Base-by-base conservation (phyloP, 2,888 invertebrate species). In the Tipula helvola region DNA sequence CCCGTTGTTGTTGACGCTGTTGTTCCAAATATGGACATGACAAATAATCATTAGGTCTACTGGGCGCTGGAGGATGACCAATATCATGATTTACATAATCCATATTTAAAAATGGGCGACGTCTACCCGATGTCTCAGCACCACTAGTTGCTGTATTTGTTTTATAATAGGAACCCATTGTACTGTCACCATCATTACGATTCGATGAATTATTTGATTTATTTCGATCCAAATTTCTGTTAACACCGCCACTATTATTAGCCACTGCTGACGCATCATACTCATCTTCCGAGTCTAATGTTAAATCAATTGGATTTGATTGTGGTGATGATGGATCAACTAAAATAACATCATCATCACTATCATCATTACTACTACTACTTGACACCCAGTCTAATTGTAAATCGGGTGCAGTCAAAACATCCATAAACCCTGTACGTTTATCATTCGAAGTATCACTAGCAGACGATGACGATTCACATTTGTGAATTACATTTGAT, bases 381-480 rank as follows among this genome's bases (percentile, higher is more conserved):
- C 93, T 93, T 0, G 94, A 94, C 0, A 95, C 93, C 94, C 96
- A 96, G 90, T 96, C 95, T 83, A 96, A 91, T 90, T 96, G 96
- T 87, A 96, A 91, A 90, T 96, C 96, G 0, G 96, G 96, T 7
- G 95, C 95, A 4, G 93, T 92, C 85, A 95, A 93, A 28, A 93
- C 93, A 88, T 93, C 88, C 41, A 84, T 84, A 16, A 84, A 84
- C 3, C 84, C 84, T 0, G 84, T 39, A 28, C 71, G 71, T 47
- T 87, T 85, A n/a, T 86, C 18, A 86, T 41, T 86, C 0, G 57
- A 52, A 36, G 16, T 52, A 13, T 13, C 71, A 71, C 47, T 86
- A 28, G 28, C 39, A 1, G 86, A 52, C 10, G 57, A 42, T 39
- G 86, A 39, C 1, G 87, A 71, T 71, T 71, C 71, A 41, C 36